Conservation (phyloP, 2,888 invertebrate species). For the Anaspis maculata region DNA sequence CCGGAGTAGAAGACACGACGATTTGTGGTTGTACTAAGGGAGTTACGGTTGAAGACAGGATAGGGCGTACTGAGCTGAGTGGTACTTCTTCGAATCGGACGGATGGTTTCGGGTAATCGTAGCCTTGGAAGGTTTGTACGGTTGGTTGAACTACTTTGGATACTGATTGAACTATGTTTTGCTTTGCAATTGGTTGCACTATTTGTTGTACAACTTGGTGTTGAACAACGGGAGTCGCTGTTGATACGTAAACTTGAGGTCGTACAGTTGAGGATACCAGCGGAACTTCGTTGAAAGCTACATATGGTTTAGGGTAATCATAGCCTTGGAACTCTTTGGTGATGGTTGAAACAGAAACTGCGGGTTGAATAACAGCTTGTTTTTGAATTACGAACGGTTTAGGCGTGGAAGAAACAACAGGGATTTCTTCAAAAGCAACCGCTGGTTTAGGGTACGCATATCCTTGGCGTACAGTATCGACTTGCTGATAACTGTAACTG, state of each 20-base stretch:
- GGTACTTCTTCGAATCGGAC: constrained; percentile 15
- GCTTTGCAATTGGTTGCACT: constrained; percentile 2
- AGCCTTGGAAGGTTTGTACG: constrained; percentile 2
- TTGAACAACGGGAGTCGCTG: no score
- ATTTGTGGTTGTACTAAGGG: no score
- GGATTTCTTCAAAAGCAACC: constrained; percentile 16
- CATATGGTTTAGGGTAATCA: constrained; percentile 30
- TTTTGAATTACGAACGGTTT: not conserved
- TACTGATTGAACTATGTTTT: no score
- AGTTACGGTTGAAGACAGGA: no score
- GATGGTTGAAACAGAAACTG: constrained; percentile 2
- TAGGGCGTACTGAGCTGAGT: no score
- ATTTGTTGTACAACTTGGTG: not conserved
- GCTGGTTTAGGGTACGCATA: constrained; percentile 9
- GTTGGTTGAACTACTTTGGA: not conserved
- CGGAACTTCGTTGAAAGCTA: constrained; percentile 38
- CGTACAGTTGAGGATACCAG: constrained; percentile 16
- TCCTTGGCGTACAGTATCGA: not conserved
- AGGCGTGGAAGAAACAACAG: constrained; percentile 11
- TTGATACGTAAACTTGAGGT: constrained; percentile 4
- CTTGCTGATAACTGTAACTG: constrained; percentile 6
- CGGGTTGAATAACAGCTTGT: constrained; percentile 4
- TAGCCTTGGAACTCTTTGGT: constrained; percentile 24
- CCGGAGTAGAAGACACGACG: no score
- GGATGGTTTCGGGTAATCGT: constrained; percentile 23